A percentile compares a stretch with the other conserved stretches of the same genome.
Conservation (phyloP, 2,797 vertebrate species). For the Oreochromis grahami region DNA sequence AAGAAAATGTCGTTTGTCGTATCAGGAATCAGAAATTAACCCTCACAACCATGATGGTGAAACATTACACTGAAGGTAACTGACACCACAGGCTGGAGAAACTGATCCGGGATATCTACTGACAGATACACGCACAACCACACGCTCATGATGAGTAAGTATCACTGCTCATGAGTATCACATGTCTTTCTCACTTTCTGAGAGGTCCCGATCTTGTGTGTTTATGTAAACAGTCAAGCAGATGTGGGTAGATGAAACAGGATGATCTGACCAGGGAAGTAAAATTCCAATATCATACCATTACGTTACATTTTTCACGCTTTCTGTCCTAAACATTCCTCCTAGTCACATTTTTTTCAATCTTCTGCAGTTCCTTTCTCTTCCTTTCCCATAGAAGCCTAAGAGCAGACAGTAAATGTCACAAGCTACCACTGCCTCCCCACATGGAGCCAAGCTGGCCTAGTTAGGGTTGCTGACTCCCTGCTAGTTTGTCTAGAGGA, state of each 20-base stretch:
- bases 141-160: not conserved
- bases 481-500: conserved; percentile 12
- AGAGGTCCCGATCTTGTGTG: conserved; percentile 6
- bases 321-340: not conserved
- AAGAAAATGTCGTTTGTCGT: conserved; percentile 28
- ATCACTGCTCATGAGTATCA: conserved; percentile 27
- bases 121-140: conserved; percentile 8
- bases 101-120: conserved; percentile 51
- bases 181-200: not conserved
- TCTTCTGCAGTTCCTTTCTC: conserved; percentile 22
- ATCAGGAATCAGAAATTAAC: conserved; percentile 50
- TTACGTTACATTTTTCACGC: not conserved
- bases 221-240: conserved; percentile 32
- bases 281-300: conserved; percentile 19
- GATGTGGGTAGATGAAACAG: conserved; percentile 3
- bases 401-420: conserved; percentile 48
- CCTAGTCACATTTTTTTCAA: not conserved
- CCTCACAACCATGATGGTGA: conserved; percentile 40
- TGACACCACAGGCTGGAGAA: conserved; percentile 43
- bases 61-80: conserved; percentile 57
- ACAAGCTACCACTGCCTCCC: conserved; percentile 12
- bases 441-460: conserved; percentile 35
- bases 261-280: not conserved
- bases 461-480: conserved; percentile 49
- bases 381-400: conserved; percentile 33